A percentile compares a stretch with the other conserved stretches of the same genome.
Conservation (phyloP, 2,888 invertebrate genomes). For the Erpobdella octoculata region DNA sequence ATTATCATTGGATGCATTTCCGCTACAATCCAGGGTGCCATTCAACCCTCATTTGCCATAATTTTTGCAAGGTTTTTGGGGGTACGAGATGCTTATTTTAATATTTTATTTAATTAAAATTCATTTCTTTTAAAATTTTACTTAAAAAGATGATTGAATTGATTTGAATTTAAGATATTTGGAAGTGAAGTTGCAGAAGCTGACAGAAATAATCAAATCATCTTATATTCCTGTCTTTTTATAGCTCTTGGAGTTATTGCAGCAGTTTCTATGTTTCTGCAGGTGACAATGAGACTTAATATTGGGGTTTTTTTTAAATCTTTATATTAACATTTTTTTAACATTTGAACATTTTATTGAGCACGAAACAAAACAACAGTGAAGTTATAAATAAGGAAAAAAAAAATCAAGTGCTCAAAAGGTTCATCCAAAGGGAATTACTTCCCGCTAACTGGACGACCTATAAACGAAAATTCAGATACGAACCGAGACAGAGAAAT, state of each 20-base stretch:
- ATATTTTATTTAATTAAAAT: too few species aligned
- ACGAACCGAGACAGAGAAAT: too few species aligned
- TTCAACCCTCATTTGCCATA: constrained; percentile 55
- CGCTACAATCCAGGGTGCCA: constrained; percentile 50
- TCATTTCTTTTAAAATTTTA: not conserved
- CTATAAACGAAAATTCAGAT: too few species aligned
- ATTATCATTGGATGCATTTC: constrained; percentile 50
- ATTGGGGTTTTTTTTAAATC: not conserved
- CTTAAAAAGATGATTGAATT: not conserved
- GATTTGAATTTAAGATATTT: not conserved
- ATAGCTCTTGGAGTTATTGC: constrained; percentile 25
- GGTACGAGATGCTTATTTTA: constrained; percentile 42
- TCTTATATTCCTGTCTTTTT: constrained; percentile 30
- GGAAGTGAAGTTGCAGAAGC: not conserved
- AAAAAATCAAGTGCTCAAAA: too few species aligned
- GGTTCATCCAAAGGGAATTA: too few species aligned
- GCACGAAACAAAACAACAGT: not conserved
- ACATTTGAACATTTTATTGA: not conserved
- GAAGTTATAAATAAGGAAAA: too few species aligned
- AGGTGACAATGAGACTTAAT: constrained; percentile 9
- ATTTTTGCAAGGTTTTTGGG: constrained; percentile 52
- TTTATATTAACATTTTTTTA: not conserved
- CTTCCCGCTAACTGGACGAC: too few species aligned
- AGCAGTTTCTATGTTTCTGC: constrained; percentile 25
- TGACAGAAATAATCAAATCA: not conserved